A percentile compares a stretch with the other conserved stretches of the same genome.
Conservation (phyloP, 2,888 invertebrate genomes). For the Luperina nickerlii region DNA sequence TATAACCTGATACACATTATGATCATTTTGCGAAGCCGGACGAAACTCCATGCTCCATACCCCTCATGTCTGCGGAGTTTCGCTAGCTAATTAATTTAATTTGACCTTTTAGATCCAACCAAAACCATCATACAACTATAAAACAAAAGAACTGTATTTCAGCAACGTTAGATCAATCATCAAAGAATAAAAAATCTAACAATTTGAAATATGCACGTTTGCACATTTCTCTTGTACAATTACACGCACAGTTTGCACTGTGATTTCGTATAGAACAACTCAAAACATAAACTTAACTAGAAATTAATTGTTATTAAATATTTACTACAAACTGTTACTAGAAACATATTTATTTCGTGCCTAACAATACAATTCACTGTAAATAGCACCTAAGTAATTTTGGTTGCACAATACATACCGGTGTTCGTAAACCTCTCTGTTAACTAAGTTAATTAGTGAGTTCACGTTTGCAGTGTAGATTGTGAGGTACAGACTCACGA, state of each 20-base stretch:
- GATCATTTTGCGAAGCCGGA: neutral
- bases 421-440: slow-evolving; percentile 3
- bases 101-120: neutral
- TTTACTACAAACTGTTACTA: neutral
- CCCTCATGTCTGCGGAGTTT: too few relatives aligned
- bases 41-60: too few relatives aligned
- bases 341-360: neutral
- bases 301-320: neutral
- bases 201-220: slow-evolving; percentile 3
- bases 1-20: neutral
- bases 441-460: neutral
- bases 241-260: slow-evolving; percentile 7
- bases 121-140: neutral
- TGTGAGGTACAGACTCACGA: neutral
- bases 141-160: neutral
- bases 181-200: neutral
- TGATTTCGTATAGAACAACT: neutral
- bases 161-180: slow-evolving; percentile 3
- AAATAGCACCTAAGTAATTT: neutral
- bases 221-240: slow-evolving; percentile 8
- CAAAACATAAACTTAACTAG: neutral
- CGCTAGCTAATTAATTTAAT: too few relatives aligned
- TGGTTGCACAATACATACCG: slow-evolving; percentile 17
- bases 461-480: neutral
- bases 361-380: neutral